phyloP scores from a whole-genome alignment of 2,113 vertebrate genomes.

The Heptranchias perlo region DNA sequence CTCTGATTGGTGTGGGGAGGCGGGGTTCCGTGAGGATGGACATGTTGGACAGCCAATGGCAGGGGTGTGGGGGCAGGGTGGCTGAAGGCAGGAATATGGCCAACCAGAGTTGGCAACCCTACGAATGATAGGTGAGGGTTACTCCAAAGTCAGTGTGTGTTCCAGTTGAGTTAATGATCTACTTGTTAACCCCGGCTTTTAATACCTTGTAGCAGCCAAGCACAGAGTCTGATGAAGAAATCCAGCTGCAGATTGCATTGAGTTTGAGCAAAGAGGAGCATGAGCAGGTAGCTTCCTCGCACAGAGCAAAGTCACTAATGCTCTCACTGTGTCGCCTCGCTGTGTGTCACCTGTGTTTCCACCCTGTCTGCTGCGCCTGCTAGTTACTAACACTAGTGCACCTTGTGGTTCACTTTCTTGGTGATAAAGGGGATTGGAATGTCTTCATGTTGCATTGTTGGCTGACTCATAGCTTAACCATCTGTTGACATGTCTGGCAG shows the following conservation, averaged over 20 bases:
- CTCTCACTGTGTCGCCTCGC: background rate
- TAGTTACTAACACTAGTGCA: background rate
- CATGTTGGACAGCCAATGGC: background rate
- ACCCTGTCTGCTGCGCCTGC: background rate
- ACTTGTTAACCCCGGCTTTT: constrained; percentile 51
- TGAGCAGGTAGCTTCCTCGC: constrained; percentile 69
- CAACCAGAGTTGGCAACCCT: background rate
- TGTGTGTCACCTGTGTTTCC: background rate
- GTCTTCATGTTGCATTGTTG: background rate
- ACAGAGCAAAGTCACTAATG: background rate
- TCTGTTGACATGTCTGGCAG: background rate
- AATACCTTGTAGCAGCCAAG: constrained; percentile 63
- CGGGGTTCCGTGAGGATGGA: no score
- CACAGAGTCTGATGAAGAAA: constrained; percentile 82
- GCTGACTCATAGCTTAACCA: constrained; percentile 17
- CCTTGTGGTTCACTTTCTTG: background rate
- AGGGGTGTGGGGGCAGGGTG: background rate
- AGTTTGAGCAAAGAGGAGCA: constrained; percentile 83
- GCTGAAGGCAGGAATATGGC: background rate
- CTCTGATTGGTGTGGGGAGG: background rate
- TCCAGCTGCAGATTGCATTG: constrained; percentile 87
- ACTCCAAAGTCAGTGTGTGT: background rate
- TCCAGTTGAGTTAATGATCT: background rate
- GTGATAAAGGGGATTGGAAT: background rate
- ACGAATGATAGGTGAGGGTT: background rate